A percentile compares a stretch with the other conserved stretches of the same genome.
These are phyloP conservation scores for Polylopha cassiicola DNA, from an alignment of 2,888 invertebrate species.

Conservation along the genomic window DNA sequence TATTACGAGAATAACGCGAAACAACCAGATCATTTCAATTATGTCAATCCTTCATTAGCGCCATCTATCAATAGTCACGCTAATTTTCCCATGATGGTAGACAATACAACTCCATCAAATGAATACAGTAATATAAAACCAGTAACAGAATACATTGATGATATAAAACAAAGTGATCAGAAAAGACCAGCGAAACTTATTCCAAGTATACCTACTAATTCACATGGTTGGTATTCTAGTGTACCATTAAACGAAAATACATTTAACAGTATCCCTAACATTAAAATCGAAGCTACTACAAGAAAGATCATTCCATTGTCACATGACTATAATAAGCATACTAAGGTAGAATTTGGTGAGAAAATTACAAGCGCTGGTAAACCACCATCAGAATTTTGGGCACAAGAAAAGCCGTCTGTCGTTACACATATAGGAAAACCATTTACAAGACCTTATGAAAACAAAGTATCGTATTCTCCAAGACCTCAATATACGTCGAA, in stretches of 20 bases:
- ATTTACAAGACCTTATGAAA: constrained; percentile 48
- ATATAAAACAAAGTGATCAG: constrained; percentile 37
- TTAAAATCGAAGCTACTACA: constrained; percentile 60
- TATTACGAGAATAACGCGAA: constrained; percentile 26
- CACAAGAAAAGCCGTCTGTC: constrained; percentile 28
- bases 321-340: constrained; percentile 50
- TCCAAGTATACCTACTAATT: constrained; percentile 61
- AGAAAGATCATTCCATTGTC: constrained; percentile 62
- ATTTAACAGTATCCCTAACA: constrained; percentile 50
- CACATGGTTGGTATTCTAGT: constrained; percentile 71
- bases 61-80: constrained; percentile 64
- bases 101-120: constrained; percentile 33
- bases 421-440: constrained; percentile 52
- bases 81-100: constrained; percentile 69
- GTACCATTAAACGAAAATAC: constrained; percentile 46
- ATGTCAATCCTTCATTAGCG: constrained; percentile 30
- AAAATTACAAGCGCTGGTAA: constrained; percentile 60
- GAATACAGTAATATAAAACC: constrained; percentile 36
- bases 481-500: constrained; percentile 40
- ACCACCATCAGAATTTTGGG: constrained; percentile 62
- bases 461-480: constrained; percentile 34
- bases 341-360: constrained; percentile 54
- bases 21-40: constrained; percentile 27
- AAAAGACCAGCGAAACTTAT: constrained; percentile 57
- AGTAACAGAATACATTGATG: constrained; percentile 43